Base-by-base conservation (phyloP, 1,140 invertebrate genomes). In the Ooceraea biroi region DNA sequence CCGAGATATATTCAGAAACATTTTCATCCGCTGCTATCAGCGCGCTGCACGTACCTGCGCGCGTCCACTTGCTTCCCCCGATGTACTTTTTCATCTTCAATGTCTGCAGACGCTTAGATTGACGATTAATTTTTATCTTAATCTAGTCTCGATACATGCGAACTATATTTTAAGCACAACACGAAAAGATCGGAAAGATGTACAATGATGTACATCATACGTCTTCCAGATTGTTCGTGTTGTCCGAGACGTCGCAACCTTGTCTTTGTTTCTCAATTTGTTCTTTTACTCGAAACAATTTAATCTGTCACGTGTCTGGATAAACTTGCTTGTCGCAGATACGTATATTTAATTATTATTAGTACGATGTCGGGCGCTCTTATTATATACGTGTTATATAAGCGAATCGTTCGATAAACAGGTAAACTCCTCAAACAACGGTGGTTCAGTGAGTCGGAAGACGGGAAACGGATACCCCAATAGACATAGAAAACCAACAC, bases 401-500 rank as follows among this genome's bases (percentile, higher is more conserved):
- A 78, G 66, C 3, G 25, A 36, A 66, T 48, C 74, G 36, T 46
- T 65, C 60, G 19, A 69, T 52, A 55, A 83, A 85, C 83, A 88
- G 87, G 83, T 76, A 46, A 85, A 73, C 80, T 61, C 76, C 55
- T 52, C 55, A 63, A 88, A n/a, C 46, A 72, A 36, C 17, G 1
- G 7, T 50, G n/a, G 12, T 58, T 65, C 12, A 0, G 0, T 57
- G 17, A 36, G 4, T 72, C 71, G 66, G n/a, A 82, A 73, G 19
- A 25, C 83, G 41, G 83, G 52, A 69, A 87, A 19, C 25, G 52
- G 55, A 41, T 10, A 36, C 25, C n/a, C 65, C 3, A 85, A 52
- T 58, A 88, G 87, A 41, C 66, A 61, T n/a, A 88, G 83, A 41
- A 85, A 83, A 66, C 83, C 83, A 10, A 10, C 76, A 3, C n/a